These are phyloP conservation scores for Scrobipalpa costella DNA, from an alignment of 2,888 invertebrate genomes.

Conservation along the genomic window DNA sequence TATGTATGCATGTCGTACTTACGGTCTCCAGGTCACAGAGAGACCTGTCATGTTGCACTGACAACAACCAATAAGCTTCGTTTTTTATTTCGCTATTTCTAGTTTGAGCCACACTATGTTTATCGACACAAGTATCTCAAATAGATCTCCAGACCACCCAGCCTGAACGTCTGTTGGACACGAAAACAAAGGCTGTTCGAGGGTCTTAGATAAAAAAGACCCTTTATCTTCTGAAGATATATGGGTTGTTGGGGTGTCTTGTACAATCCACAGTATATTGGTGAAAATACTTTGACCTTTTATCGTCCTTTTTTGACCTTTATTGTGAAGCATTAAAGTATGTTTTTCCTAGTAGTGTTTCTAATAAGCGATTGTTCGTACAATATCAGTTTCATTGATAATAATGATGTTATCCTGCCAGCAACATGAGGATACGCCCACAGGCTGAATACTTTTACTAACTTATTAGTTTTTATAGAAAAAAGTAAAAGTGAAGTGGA, in stretches of 20 bases:
- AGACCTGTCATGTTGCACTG: neutral
- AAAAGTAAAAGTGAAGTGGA: conserved; percentile 8
- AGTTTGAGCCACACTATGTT: neutral
- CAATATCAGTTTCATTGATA: conserved; percentile 18
- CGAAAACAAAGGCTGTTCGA: conserved; percentile 17
- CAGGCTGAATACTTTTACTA: neutral
- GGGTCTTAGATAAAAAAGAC: conserved; percentile 1
- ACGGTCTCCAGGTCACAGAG: too few species aligned
- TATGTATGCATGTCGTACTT: too few species aligned
- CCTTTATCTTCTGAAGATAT: conserved; percentile 13
- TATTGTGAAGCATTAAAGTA: neutral
- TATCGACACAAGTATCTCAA: neutral
- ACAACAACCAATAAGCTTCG: neutral
- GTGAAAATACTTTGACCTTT: neutral
- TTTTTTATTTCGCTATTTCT: neutral
- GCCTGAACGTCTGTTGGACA: conserved; percentile 3
- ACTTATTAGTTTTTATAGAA: conserved; percentile 9
- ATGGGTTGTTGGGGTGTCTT: neutral
- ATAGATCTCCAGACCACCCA: conserved; percentile 16
- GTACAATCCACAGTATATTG: neutral
- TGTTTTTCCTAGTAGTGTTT: neutral
- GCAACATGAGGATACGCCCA: conserved; percentile 8
- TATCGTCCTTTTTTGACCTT: neutral
- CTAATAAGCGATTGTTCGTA: neutral
- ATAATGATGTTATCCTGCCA: conserved; percentile 16